Conservation (phyloP, 2,888 invertebrate genomes). For the Yponomeuta plumbellus region DNA sequence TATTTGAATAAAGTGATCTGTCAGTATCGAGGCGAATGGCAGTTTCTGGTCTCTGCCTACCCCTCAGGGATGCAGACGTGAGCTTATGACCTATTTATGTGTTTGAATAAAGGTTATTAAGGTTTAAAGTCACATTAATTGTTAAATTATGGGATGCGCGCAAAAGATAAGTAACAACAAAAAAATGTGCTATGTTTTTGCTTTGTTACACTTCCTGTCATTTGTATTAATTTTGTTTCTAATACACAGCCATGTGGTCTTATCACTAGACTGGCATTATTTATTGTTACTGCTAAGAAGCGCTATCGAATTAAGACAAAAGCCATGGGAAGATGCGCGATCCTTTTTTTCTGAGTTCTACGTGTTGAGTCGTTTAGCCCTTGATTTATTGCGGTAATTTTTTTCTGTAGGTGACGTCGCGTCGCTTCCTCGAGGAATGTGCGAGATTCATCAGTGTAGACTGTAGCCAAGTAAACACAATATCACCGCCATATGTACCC, state of each 20-base stretch:
- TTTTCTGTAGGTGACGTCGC: neutral
- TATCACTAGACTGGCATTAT: constrained; percentile 58
- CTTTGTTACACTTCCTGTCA: constrained; percentile 35
- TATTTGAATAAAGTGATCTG: no score
- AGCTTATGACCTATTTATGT: no score
- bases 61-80: no score
- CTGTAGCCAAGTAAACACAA: neutral
- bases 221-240: constrained; percentile 65
- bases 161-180: neutral
- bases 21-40: no score
- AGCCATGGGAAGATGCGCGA: constrained; percentile 32
- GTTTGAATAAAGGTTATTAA: no score
- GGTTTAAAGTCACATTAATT: no score
- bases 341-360: neutral
- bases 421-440: neutral
- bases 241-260: constrained; percentile 52
- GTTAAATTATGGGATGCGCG: no score
- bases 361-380: constrained; percentile 22
- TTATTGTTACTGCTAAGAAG: constrained; percentile 55
- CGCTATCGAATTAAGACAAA: constrained; percentile 71
- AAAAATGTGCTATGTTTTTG: constrained; percentile 3
- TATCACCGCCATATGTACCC: neutral
- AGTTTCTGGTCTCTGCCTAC: no score
- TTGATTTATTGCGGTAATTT: constrained; percentile 42
- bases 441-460: neutral